Evolutionary conservation across 2,113 vertebrate species (phyloP).

Genomic region (Siphamia tubifer): DNA sequence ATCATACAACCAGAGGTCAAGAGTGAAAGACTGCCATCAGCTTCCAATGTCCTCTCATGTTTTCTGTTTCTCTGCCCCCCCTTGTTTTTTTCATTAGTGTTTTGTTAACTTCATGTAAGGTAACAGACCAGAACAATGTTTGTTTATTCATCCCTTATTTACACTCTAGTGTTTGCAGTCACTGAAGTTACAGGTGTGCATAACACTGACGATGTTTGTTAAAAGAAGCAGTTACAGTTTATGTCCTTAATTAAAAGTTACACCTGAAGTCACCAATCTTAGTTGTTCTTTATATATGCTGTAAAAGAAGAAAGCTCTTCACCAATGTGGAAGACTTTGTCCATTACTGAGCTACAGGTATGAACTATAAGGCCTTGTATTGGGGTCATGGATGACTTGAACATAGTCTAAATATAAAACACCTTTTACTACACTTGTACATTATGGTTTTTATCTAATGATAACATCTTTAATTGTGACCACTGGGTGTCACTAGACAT

Average conservation of each 20-base stretch:
- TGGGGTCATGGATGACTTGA: too few species aligned
- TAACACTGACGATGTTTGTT: neutral
- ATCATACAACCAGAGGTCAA: slow-evolving; percentile 47
- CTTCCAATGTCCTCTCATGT: neutral
- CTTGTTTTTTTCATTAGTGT: neutral
- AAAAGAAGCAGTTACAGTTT: neutral
- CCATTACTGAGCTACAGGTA: neutral
- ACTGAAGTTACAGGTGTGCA: neutral
- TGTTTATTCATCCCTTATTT: slow-evolving; percentile 22
- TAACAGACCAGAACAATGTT: slow-evolving; percentile 45
- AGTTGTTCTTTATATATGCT: too few species aligned
- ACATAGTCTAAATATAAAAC: too few species aligned
- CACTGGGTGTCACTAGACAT: slow-evolving; percentile 78
- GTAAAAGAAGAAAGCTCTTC: neutral
- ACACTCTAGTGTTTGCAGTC: neutral
- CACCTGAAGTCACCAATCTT: neutral
- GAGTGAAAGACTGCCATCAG: slow-evolving; percentile 47
- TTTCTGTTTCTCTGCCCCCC: neutral
- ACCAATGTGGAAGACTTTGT: neutral
- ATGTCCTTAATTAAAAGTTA: neutral
- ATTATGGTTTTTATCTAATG: slow-evolving; percentile 17
- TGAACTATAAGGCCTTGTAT: neutral
- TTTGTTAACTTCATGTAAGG: slow-evolving; percentile 26
- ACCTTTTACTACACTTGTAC: too few species aligned
- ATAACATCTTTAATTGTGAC: slow-evolving; percentile 68